A percentile compares a stretch with the other conserved stretches of the same genome.
Evolutionary conservation across 1,140 invertebrate species (phyloP).

Genomic region (Temnothorax nylanderi): DNA sequence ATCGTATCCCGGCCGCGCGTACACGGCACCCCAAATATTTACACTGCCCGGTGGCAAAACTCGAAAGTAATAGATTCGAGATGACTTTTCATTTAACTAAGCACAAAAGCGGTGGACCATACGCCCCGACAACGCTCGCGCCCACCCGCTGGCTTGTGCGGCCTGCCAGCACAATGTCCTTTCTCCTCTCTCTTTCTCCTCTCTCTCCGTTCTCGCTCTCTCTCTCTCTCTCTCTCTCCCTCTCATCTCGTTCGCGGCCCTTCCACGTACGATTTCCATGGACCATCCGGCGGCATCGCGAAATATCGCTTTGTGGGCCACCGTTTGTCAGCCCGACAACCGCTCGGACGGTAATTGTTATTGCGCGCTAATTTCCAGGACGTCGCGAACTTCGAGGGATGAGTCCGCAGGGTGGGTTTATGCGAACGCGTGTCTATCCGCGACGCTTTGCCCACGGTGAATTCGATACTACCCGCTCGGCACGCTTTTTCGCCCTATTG

Average conservation of each 20-base stretch:
- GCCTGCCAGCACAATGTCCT: conserved; percentile 66
- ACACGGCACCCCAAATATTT: conserved; percentile 73
- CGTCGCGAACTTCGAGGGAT: conserved; percentile 27
- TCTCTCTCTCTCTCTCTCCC: not conserved
- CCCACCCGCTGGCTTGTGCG: conserved; percentile 69
- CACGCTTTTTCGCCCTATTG: not conserved
- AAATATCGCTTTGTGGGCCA: conserved; percentile 58
- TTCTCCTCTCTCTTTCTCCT: conserved; percentile 45
- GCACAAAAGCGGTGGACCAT: conserved; percentile 65
- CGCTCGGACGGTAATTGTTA: conserved; percentile 71
- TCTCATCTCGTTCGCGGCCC: not conserved
- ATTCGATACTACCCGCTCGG: conserved; percentile 17
- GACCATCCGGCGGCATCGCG: conserved; percentile 41
- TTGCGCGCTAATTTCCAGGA: conserved; percentile 71
- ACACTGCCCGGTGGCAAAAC: conserved; percentile 74
- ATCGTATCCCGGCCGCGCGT: conserved; percentile 10
- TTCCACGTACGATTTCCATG: conserved; percentile 60
- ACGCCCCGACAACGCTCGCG: conserved; percentile 29
- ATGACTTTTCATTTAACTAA: conserved; percentile 76
- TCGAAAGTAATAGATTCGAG: conserved; percentile 77
- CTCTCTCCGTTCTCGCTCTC: conserved; percentile 55
- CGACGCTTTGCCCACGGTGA: not conserved
- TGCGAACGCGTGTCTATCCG: conserved; percentile 32
- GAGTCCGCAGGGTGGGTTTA: not conserved
- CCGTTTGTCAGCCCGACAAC: conserved; percentile 67